Base-by-base conservation (phyloP, 2,113 vertebrate genomes). In the Prunella himalayana region DNA sequence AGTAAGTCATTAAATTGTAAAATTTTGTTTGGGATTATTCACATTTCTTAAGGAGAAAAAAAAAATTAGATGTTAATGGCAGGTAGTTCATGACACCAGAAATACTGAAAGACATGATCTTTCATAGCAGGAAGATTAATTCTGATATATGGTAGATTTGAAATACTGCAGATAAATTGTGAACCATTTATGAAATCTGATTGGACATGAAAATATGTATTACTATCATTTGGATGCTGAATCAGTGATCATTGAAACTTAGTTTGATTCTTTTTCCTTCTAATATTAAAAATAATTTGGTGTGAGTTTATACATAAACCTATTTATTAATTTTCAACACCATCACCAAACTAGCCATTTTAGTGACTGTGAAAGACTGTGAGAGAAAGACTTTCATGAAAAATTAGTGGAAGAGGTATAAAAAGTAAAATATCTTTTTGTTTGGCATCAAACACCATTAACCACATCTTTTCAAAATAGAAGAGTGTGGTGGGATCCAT, bases 401-500 rank as follows among this genome's bases (percentile, higher is more conserved):
- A 5, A 27, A 60, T 84, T 94, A 51, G 13, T 19, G 18, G 13
- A 82, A 86, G 37, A 64, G 3, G 1, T 35, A 51, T 35, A n/a
- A 73, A 81, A 91, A 44, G 9, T 19, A 30, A 69, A 90, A 87
- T 13, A 2, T 1, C 6, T 71, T 78, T 85, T 63, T 54, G 25
- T 79, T 76, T 71, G 7, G 1, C 37, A 66, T 51, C 23, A 80
- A 71, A 59, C 25, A 45, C 5, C 17, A 24, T 50, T 78, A 81
- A 57, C 3, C 13, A 1, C 19, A 49, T 19, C 3, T 22, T 70
- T 92, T 66, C 18, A 82, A 75, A 90, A 59, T 0, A 53, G 47
- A 78, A 88, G 8, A 2, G 0, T 44, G 4, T 4, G 5, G 7
- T 30, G 20, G 11, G 14, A 70, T 61, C 3, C 9, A n/a, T 44